These are phyloP conservation scores for Margaritifera margaritifera DNA, from an alignment of 2,888 invertebrate species.

Conservation along the genomic window DNA sequence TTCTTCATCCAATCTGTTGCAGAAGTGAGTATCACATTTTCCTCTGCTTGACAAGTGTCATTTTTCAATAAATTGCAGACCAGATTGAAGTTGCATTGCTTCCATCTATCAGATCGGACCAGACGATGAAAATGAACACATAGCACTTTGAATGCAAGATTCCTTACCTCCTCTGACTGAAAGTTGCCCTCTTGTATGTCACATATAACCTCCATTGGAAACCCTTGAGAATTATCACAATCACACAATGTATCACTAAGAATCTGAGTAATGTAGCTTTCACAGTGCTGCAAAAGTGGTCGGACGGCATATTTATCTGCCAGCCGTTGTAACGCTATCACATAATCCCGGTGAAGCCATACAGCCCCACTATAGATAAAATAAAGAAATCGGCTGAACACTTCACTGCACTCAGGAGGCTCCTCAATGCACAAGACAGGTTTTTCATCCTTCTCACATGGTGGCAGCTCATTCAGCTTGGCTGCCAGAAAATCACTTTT, in stretches of 20 bases:
- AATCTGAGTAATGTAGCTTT: slow-evolving; percentile 63
- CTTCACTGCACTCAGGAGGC: slow-evolving; percentile 59
- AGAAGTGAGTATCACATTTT: slow-evolving; percentile 61
- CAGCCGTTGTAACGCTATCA: slow-evolving; percentile 65
- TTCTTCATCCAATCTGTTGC: slow-evolving; percentile 68
- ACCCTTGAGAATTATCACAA: slow-evolving; percentile 41
- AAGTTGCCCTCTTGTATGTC: slow-evolving; percentile 43
- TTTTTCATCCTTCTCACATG: slow-evolving; percentile 33
- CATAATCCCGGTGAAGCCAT: slow-evolving; percentile 66
- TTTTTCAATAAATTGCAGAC: slow-evolving; percentile 59
- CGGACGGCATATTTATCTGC: slow-evolving; percentile 67
- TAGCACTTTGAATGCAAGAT: slow-evolving; percentile 58
- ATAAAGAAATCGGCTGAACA: slow-evolving; percentile 68
- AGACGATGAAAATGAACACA: slow-evolving; percentile 58
- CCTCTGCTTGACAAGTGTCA: slow-evolving; percentile 60
- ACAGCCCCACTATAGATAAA: slow-evolving; percentile 70
- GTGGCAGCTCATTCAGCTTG: slow-evolving; percentile 50
- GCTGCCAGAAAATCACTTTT: slow-evolving; percentile 60
- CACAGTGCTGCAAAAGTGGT: slow-evolving; percentile 64
- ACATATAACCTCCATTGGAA: slow-evolving; percentile 43
- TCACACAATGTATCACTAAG: slow-evolving; percentile 44
- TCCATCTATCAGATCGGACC: slow-evolving; percentile 54
- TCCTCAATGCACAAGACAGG: slow-evolving; percentile 59
- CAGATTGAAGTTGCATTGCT: slow-evolving; percentile 51
- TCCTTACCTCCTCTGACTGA: slow-evolving; percentile 46